Conservation (phyloP, 2,113 vertebrate genomes). For the Pyrgilauda ruficollis region DNA sequence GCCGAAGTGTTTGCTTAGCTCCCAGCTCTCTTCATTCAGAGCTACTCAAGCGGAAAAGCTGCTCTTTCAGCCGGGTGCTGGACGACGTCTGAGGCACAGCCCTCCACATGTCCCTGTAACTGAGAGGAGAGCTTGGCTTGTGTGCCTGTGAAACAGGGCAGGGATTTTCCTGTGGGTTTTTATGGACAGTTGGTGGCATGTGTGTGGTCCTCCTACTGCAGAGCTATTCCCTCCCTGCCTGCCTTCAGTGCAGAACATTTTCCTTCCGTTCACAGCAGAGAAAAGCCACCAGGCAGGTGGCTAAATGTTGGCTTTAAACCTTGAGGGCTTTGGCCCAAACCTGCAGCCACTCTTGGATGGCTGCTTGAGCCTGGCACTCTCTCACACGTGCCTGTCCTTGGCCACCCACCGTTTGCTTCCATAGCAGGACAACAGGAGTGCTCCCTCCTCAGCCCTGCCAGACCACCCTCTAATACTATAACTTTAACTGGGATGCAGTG, state of each 20-base stretch:
- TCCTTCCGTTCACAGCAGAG: neutral
- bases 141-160: neutral
- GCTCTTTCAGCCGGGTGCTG: constrained; percentile 30
- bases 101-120: constrained; percentile 38
- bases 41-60: constrained; percentile 46
- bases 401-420: neutral
- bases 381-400: neutral
- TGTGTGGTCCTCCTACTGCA: constrained; percentile 17
- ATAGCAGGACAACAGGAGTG: neutral
- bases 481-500: neutral
- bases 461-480: neutral
- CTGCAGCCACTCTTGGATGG: neutral
- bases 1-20: constrained; percentile 53
- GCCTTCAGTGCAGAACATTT: neutral
- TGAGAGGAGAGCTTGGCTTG: constrained; percentile 41
- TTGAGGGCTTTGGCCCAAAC: neutral
- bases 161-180: neutral
- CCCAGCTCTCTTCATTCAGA: constrained; percentile 36
- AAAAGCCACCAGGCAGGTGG: neutral
- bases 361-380: neutral
- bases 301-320: neutral
- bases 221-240: neutral
- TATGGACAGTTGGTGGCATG: constrained; percentile 12
- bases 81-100: neutral
- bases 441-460: neutral